Evolutionary conservation across 2,797 vertebrate species (phyloP), one percentile per base, ranked within the genome.

Genomic region (Hafferia zeledoni): DNA sequence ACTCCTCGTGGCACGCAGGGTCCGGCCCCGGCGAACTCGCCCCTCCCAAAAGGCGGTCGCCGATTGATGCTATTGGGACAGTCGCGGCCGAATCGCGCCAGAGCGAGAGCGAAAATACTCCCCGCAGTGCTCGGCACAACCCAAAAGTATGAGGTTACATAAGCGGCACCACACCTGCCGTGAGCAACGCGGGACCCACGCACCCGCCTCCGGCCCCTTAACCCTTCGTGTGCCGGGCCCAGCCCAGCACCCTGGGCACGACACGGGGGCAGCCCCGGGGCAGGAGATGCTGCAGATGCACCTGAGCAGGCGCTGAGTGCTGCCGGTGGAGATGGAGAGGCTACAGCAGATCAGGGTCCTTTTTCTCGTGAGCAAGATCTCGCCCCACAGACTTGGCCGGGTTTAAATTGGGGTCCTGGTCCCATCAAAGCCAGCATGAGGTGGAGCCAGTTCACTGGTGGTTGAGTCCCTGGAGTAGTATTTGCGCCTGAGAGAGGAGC

Each of bases 121-220:
- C 71, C 80, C 12, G 16, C 25, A 31, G 81, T 3, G 39, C 86
- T 37, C 33, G 6, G 86, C n/a, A 10, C 67, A 93, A 68, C 87
- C 87, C 91, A 71, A 60, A 95, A 87, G 24, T 69, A 59, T 68
- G 88, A 27, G 61, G 57, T 96, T 96, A 94, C 79, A 74, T 87
- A 96, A 96, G 68, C 2, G 5, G 67, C 77, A 79, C 92, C 96
- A 96, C 94, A 46, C 95, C 95, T 95, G 85, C 79, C 6, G 13
- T 95, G 91, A 96, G 94, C 94, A 94, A 96, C 33, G 20, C 89
- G 2, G 35, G 89, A 90, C 77, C 87, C 77, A 94, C 70, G 90
- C 80, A 35, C 87, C 67, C 35, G 50, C 18, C 64, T 57, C 81
- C 23, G 13, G 5, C 77, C n/a, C 76, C 65, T 92, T 93, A 95